Percentiles rank a stretch among this genome's conserved stretches.
phyloP scores from a whole-genome alignment of 2,797 vertebrate genomes.

The Phoebastria nigripes region DNA sequence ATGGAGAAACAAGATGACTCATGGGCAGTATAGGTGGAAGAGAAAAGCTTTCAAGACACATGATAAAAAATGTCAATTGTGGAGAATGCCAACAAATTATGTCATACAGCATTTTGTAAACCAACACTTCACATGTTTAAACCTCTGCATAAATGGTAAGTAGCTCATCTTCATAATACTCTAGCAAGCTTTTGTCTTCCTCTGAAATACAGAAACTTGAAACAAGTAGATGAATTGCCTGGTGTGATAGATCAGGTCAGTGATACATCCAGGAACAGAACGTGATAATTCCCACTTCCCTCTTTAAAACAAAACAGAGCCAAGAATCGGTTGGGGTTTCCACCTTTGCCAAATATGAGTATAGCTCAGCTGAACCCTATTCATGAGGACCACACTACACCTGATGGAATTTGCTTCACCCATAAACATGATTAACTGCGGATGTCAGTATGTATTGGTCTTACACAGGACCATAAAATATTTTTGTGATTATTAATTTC shows the following conservation, averaged over 20 bases:
- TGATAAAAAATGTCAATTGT: background rate
- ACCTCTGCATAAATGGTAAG: background rate
- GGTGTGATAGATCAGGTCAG: background rate
- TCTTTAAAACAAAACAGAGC: background rate
- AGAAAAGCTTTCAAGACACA: background rate
- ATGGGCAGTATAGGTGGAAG: background rate
- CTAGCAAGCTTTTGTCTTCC: background rate
- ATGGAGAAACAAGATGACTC: background rate
- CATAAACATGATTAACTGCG: background rate
- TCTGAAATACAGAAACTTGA: background rate
- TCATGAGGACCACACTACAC: background rate
- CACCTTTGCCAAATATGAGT: background rate
- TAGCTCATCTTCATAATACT: background rate
- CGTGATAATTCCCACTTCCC: background rate
- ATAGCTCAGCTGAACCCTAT: background rate
- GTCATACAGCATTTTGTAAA: background rate
- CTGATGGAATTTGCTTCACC: background rate
- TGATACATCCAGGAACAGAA: background rate
- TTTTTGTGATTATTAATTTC: background rate
- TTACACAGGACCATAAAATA: background rate
- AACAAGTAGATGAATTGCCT: background rate
- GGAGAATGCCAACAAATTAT: background rate
- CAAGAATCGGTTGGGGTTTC: background rate
- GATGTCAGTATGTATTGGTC: background rate
- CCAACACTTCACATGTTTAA: background rate